Evolutionary conservation across 2,888 invertebrate species (phyloP), one percentile per base, ranked within the genome.

Genomic region (Sepioteuthis lessoniana): DNA sequence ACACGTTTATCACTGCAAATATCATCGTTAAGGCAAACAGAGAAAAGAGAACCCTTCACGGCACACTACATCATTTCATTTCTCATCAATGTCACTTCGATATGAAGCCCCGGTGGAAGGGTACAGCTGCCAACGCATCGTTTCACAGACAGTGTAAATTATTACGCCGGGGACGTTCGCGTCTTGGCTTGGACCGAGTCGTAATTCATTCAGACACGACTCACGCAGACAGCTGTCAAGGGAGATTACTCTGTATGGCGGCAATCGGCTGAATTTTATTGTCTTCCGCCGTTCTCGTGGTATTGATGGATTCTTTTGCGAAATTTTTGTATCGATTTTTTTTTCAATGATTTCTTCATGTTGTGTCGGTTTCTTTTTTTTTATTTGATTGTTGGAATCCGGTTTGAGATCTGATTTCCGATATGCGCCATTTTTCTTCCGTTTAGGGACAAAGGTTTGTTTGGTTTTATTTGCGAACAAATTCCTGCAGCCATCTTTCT

Each of bases 71-170:
- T 16, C 76, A 76, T n/a, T 76, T 76, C 76, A 35, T 76, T 76
- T 76, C 76, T 76, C 76, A 76, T 76, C 76, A 76, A 76, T 76
- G 76, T 76, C 76, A 76, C 76, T 76, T 76, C 76, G n/a, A 76
- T 76, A 76, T 76, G n/a, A 76, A 76, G 76, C 76, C 76, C 76
- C 76, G 76, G 76, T n/a, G 76, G 76, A 76, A 76, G 76, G 76
- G n/a, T 76, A n/a, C 76, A 35, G 76, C 76, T 76, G 76, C 76
- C 76, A 76, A 76, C 76, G 76, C 76, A 76, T 76, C 76, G 76
- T 35, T 35, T 76, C 76, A 35, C 76, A 76, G 76, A 76, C 76
- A 35, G 76, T 76, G 76, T 76, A 76, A 76, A 76, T 76, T 76
- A 76, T 76, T 76, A 76, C 76, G 76, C 76, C 76, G 76, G 76